Conservation (phyloP, 2,113 vertebrate species). For the Ptyas mucosa region DNA sequence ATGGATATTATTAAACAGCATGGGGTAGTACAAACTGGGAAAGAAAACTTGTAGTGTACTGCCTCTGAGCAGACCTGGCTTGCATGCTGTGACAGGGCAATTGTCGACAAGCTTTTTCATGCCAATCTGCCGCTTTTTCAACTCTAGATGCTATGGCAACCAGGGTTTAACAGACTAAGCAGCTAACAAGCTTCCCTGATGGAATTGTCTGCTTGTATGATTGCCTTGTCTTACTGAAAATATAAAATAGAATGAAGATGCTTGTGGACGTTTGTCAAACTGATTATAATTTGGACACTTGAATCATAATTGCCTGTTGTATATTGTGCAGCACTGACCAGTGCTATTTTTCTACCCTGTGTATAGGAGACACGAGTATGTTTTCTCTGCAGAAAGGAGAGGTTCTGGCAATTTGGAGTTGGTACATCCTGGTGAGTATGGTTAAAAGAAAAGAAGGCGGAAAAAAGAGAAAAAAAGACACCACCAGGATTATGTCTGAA, state of each 20-base stretch:
- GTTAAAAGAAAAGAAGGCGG: slow-evolving; percentile 22
- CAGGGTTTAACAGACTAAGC: slow-evolving; percentile 88
- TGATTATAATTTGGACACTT: slow-evolving; percentile 83
- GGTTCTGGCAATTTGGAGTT: slow-evolving; percentile 54
- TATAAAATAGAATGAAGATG: slow-evolving; percentile 81
- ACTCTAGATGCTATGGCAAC: slow-evolving; percentile 93
- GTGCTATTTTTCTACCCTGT: slow-evolving; percentile 59
- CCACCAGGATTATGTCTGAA: slow-evolving; percentile 1
- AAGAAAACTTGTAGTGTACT: slow-evolving; percentile 86
- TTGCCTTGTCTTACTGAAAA: slow-evolving; percentile 86
- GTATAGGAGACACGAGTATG: slow-evolving; percentile 59
- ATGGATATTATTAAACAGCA: slow-evolving; percentile 97
- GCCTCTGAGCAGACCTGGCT: slow-evolving; percentile 86
- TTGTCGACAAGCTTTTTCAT: slow-evolving; percentile 94
- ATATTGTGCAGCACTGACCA: slow-evolving; percentile 71
- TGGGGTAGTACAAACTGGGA: slow-evolving; percentile 89
- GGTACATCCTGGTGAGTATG: slow-evolving; percentile 61
- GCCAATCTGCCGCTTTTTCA: slow-evolving; percentile 92
- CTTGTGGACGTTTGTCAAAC: slow-evolving; percentile 83
- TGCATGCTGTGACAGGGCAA: slow-evolving; percentile 90
- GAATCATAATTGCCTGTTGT: slow-evolving; percentile 82
- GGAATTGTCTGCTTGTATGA: slow-evolving; percentile 87
- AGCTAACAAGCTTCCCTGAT: slow-evolving; percentile 91
- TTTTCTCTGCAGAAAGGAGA: slow-evolving; percentile 65
- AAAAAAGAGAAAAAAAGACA: slow-evolving; percentile 25